These are phyloP conservation scores for Micronisus gabar DNA, from an alignment of 2,113 vertebrate genomes.

Conservation along the genomic window DNA sequence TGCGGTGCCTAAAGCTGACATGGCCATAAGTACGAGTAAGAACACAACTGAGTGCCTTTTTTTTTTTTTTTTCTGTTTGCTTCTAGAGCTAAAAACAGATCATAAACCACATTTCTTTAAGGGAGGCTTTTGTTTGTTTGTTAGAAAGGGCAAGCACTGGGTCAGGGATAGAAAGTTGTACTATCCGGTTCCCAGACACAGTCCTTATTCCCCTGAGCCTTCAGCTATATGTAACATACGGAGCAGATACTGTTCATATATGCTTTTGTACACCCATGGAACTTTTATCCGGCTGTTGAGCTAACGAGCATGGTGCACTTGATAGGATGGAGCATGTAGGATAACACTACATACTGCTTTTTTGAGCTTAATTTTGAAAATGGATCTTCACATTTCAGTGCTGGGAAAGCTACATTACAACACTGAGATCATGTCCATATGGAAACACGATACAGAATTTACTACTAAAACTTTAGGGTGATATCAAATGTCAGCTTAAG, in stretches of 20 bases:
- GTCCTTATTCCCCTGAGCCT: not conserved
- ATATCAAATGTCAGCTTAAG: not conserved
- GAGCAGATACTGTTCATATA: not conserved
- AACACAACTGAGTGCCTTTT: not conserved
- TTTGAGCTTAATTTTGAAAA: not conserved
- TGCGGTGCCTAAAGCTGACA: not conserved
- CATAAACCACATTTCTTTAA: not conserved
- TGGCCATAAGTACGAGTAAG: not conserved
- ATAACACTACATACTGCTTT: not conserved
- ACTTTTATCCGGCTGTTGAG: not conserved
- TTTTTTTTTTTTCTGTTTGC: not conserved
- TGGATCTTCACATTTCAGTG: not conserved
- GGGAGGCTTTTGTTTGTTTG: not conserved
- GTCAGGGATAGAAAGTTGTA: conserved; percentile 10
- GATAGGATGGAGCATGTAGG: not conserved
- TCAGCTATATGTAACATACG: not conserved
- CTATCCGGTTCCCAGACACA: conserved; percentile 53
- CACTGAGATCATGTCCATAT: not conserved
- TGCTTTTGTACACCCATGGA: not conserved
- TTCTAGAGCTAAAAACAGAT: conserved; percentile 18
- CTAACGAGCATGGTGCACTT: not conserved
- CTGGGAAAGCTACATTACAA: not conserved
- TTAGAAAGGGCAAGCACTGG: conserved; percentile 38
- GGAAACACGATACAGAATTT: not conserved
- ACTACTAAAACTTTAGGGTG: not conserved